Evolutionary conservation across 2,113 vertebrate species (phyloP).

Genomic region (Sisor rabdophorus): DNA sequence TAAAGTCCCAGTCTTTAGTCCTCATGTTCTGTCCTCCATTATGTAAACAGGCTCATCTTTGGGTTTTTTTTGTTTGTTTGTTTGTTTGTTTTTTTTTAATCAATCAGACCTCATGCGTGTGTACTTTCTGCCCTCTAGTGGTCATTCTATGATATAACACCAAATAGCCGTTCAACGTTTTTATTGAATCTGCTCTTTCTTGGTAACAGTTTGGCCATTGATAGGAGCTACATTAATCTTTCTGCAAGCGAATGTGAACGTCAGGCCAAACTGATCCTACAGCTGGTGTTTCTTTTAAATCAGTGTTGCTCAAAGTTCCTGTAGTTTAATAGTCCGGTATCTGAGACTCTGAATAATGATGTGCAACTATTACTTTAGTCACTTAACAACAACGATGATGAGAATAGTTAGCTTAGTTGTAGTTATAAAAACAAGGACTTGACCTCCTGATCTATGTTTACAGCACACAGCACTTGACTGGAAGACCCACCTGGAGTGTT

Average conservation of each 20-base stretch:
- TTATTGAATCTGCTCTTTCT: background rate
- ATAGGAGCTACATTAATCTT: background rate
- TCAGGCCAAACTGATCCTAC: background rate
- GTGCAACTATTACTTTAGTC: conserved; percentile 4
- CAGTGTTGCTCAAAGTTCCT: background rate
- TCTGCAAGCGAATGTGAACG: background rate
- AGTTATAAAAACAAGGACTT: background rate
- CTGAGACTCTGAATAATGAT: background rate
- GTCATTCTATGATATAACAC: background rate
- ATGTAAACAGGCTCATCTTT: background rate
- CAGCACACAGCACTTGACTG: conserved; percentile 6
- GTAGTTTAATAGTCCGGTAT: background rate
- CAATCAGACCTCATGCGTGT: background rate
- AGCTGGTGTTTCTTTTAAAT: background rate
- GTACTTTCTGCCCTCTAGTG: conserved; percentile 7
- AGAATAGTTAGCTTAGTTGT: background rate
- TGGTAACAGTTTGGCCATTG: background rate
- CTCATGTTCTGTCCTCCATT: background rate
- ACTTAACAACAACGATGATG: background rate
- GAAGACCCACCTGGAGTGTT: conserved; percentile 4
- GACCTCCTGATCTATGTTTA: conserved; percentile 14
- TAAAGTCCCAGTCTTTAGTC: background rate
- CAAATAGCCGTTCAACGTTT: background rate
- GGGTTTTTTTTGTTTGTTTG: no score
- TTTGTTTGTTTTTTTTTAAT: background rate